Evolutionary conservation across 2,888 invertebrate species (phyloP), one percentile per base, ranked within the genome.

Genomic region (Meloe dianella): DNA sequence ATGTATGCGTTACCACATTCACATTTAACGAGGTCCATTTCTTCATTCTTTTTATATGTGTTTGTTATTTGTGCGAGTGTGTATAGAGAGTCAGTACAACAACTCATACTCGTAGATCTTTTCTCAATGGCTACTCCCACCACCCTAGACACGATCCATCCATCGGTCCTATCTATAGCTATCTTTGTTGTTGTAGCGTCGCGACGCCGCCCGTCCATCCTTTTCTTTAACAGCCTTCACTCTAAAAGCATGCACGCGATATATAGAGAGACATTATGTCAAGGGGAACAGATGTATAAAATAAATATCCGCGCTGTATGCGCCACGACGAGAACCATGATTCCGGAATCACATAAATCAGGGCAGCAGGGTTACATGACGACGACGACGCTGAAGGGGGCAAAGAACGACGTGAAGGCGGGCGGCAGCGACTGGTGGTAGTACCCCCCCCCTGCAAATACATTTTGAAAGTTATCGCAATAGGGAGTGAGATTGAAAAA

Each of bases 261-360:
- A 88, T 88, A 88, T 87, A 86, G 87, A 86, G 85, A 86, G 87
- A 87, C 88, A 87, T 88, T 88, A 88, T 87, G 88, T 88, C 88
- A 87, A 85, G 87, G 85, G 84, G 85, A 85, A 86, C 85, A 86
- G 86, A 86, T 86, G 86, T 86, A 86, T 85, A 85, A 85, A 86
- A 86, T 86, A 86, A 86, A 86, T 86, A 85, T 85, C 85, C 83
- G 82, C 81, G 83, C 82, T 83, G 82, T 84, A 84, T 83, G 83
- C 83, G 81, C 81, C 77, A 79, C 79, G 81, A 81, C 81, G 82
- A 81, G 83, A 82, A 84, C 85, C 86, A 87, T 86, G 86, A 86
- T 87, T 86, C 85, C 85, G 86, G 87, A 86, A 86, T 86, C 86
- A 84, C 86, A 87, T 87, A 87, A 87, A 87, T 87, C 87, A 87